Base-by-base conservation (phyloP, 1,140 invertebrate species). In the Drosophila albomicans region DNA sequence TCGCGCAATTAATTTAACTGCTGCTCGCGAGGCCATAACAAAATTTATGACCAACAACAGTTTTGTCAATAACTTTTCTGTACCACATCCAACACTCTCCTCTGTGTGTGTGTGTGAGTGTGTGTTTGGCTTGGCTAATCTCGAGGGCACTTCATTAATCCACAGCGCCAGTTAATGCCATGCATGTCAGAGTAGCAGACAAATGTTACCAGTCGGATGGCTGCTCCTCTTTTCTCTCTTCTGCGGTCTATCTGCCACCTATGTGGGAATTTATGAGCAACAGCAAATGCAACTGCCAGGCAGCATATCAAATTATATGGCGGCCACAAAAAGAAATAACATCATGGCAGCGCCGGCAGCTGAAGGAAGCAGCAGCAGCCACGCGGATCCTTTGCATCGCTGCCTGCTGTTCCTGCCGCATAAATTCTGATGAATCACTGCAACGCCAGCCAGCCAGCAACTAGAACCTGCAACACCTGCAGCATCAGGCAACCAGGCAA, bases 341-440 rank as follows among this genome's bases (percentile, higher is more conserved):
- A 72, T 52, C 59, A 61, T 76, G 74, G 52, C 67, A 75, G 41
- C 46, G 48, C 35, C 49, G 46, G 28, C 30, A 45, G 38, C 32
- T 15, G 30, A 56, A 59, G 16, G 30, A 71, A 62, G 16, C 20
- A 57, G 72, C 38, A 41, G 49, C 38, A 35, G 57, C 28, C 28
- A 54, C 64, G 45, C 15, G 49, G 32, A n/a, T 63, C 51, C 58
- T 45, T 35, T 7, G 66, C 30, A 15, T 56, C 41, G 30, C 57
- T 62, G 49, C 15, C 58, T 62, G 35, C 32, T 57, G 61, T 46
- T 25, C 28, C 58, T 67, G 20, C 69, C 77, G 84, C 85, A 88
- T 88, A 88, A 88, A 89, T 88, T 88, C 85, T 89, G 84, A 88
- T 88, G 84, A 88, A 88, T 88, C 84, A 88, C 84, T 89, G 84